phyloP scores from a whole-genome alignment of 2,888 invertebrate genomes.

The Crioceris asparagi region DNA sequence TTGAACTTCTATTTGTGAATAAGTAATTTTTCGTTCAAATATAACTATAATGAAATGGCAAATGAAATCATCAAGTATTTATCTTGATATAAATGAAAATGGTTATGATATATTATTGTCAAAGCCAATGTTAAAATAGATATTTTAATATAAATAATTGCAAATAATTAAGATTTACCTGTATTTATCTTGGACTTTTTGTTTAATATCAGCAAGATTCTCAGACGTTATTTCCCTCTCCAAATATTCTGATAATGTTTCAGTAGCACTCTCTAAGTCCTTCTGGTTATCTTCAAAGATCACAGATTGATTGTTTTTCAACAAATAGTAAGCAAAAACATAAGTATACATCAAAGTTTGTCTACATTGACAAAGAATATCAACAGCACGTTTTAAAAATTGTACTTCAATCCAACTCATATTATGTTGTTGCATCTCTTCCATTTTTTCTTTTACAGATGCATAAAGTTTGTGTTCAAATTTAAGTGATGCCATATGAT shows the following conservation, averaged over 20 bases:
- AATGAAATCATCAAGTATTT: background rate
- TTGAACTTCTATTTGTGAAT: no score
- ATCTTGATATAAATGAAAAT: no score
- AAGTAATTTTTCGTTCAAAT: background rate
- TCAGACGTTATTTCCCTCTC: slow-evolving; percentile 97
- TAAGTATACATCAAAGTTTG: slow-evolving; percentile 99
- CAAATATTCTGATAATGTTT: slow-evolving; percentile 92
- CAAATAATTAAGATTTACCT: slow-evolving; percentile 41
- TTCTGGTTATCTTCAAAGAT: slow-evolving; percentile 99
- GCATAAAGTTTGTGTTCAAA: slow-evolving; percentile 96
- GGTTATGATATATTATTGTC: no score
- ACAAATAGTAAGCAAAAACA: slow-evolving; percentile 97
- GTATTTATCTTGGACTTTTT: slow-evolving; percentile 97
- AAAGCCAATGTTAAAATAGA: no score
- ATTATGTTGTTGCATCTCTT: slow-evolving; percentile 98
- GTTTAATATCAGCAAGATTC: slow-evolving; percentile 94
- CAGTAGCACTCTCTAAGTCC: slow-evolving; percentile 95
- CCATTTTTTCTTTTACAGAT: slow-evolving; percentile 95
- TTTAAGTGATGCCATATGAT: slow-evolving; percentile 96
- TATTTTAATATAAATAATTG: no score
- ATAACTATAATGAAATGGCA: slow-evolving; percentile 1
- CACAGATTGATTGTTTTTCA: slow-evolving; percentile 96
- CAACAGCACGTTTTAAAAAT: slow-evolving; percentile 95
- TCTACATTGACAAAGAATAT: slow-evolving; percentile 91
- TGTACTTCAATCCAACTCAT: slow-evolving; percentile 99